Percentiles rank a stretch among this genome's conserved stretches.
Conservation (phyloP, 2,113 vertebrate genomes). For the Bubalus kerabau region DNA sequence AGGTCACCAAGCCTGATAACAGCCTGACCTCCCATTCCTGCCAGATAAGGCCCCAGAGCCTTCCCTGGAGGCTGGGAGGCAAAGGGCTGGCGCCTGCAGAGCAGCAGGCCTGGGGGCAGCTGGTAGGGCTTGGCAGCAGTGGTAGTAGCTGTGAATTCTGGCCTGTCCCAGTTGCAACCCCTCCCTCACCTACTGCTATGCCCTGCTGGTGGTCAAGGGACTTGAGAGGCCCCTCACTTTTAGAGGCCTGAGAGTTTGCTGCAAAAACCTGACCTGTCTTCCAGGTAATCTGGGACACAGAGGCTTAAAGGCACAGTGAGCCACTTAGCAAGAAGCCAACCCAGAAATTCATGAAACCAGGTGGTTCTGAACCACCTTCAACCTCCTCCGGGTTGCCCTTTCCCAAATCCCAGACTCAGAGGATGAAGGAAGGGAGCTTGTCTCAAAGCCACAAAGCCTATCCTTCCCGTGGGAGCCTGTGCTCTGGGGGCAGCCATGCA, state of each 20-base stretch:
- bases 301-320: neutral
- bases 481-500: neutral
- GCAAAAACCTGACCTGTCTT: neutral
- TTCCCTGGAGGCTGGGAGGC: neutral
- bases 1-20: neutral
- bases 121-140: neutral
- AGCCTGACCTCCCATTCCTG: neutral
- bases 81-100: neutral
- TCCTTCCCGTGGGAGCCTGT: too few species aligned
- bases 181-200: neutral
- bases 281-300: neutral
- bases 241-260: neutral
- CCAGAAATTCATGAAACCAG: neutral
- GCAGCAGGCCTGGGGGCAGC: neutral
- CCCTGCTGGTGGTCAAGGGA: neutral
- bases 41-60: neutral
- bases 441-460: neutral
- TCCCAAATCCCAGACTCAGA: neutral
- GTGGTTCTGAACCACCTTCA: accelerated
- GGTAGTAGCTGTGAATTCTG: neutral
- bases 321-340: neutral
- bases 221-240: neutral
- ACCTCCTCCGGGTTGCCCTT: neutral
- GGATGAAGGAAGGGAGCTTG: neutral
- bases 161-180: neutral